Evolutionary conservation across 2,888 invertebrate species (phyloP).

Genomic region (Schizotus pectinicornis): DNA sequence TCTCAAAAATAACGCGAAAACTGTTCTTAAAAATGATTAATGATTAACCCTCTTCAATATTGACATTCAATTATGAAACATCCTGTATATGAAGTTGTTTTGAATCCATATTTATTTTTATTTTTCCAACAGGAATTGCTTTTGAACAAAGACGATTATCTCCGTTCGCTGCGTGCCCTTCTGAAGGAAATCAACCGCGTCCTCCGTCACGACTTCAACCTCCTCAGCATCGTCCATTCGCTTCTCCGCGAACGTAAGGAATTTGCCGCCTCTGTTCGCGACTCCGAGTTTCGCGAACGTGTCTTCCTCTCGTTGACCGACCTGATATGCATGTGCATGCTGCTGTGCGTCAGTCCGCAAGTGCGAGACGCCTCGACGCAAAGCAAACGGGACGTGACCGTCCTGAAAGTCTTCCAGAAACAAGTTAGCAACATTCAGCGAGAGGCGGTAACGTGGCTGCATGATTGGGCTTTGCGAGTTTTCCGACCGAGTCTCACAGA

Average conservation of each 20-base stretch:
- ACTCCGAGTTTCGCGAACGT: conserved; percentile 78
- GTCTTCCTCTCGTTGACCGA: conserved; percentile 85
- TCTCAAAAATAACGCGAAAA: too few relatives aligned
- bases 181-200: conserved; percentile 89
- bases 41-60: too few relatives aligned
- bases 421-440: conserved; percentile 73
- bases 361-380: conserved; percentile 71
- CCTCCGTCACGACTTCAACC: conserved; percentile 79
- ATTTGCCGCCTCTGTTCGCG: conserved; percentile 65
- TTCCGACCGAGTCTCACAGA: conserved; percentile 73
- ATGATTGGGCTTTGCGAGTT: conserved; percentile 77
- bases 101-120: neutral
- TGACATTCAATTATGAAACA: too few relatives aligned
- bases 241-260: conserved; percentile 73
- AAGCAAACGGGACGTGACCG: conserved; percentile 60
- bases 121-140: conserved; percentile 74
- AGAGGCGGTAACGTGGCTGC: conserved; percentile 88
- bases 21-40: too few relatives aligned
- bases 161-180: conserved; percentile 83
- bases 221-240: conserved; percentile 79
- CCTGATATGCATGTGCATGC: conserved; percentile 82
- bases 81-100: too few relatives aligned
- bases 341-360: conserved; percentile 76
- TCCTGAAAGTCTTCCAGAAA: conserved; percentile 59
- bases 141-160: conserved; percentile 87